Percentiles rank a stretch among this genome's conserved stretches.
phyloP scores from a whole-genome alignment of 2,113 vertebrate species.

The Miniopterus natalensis region DNA sequence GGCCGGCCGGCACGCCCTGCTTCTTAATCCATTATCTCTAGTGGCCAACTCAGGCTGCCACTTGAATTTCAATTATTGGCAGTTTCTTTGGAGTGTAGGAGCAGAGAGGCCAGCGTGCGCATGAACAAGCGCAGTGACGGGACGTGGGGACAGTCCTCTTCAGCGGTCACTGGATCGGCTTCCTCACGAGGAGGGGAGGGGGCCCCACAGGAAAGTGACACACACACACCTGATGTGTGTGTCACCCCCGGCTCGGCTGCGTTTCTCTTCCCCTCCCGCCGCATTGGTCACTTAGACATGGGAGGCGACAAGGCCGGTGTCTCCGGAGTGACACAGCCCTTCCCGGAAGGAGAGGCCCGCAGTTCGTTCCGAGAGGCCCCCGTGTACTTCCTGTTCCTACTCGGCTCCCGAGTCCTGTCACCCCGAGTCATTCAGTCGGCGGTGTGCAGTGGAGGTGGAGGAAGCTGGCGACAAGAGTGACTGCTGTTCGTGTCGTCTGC shows the following conservation, averaged over 20 bases:
- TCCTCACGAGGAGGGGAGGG: rapidly evolving
- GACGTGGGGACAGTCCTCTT: background rate
- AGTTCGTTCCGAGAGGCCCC: background rate
- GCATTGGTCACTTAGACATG: background rate
- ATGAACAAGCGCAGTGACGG: rapidly evolving
- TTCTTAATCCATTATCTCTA: background rate
- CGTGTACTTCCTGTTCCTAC: background rate
- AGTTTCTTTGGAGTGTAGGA: background rate
- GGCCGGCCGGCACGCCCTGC: background rate
- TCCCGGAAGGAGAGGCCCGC: background rate
- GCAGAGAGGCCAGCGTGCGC: background rate
- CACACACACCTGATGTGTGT: background rate
- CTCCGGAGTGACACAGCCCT: background rate
- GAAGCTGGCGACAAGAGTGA: background rate
- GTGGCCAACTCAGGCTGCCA: background rate
- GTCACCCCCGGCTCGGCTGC: background rate
- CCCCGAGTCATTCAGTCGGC: background rate
- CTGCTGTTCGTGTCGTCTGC: background rate
- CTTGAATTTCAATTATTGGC: background rate
- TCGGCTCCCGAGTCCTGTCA: background rate
- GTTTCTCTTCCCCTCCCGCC: background rate
- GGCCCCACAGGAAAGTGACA: background rate
- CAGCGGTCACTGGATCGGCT: background rate
- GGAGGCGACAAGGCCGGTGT: background rate
- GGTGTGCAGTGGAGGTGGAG: background rate